Evolutionary conservation across 1,140 invertebrate genomes (phyloP), one percentile per base, ranked within the genome.

Genomic region (Caerostris darwini): DNA sequence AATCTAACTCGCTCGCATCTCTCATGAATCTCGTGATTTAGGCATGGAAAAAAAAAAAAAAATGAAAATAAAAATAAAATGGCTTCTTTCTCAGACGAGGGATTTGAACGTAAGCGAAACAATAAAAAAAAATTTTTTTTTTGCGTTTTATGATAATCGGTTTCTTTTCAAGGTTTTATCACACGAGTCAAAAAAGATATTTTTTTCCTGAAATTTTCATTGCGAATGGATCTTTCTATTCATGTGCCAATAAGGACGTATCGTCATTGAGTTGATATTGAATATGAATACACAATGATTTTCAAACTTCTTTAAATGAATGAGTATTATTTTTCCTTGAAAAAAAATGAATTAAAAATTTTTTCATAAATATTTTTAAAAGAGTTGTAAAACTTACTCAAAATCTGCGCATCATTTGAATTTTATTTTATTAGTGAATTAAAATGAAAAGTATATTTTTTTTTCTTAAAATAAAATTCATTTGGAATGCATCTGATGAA

Each of bases 21-120:
- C 81, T 83, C 81, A 83, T 17, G 81, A 83, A 54, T 14, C 4
- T 83, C 81, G 81, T 83, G 81, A 83, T 83, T 83, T 57, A 14
- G 12, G n/a, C 81, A 53, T 83, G 81, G 34, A 34, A 34, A 34
- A 34, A 34, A 34, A 34, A 34, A 34, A 34, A 34, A 34, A 34
- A 34, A 34, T 34, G 34, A 34, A 34, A 34, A 34, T 34, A 34
- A 34, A 34, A 34, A 34, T 34, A 34, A 83, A 83, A 83, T 54
- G 81, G 53, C 53, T 17, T 3, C n/a, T 8, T 19, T 83, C 81
- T 17, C 69, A 71, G 69, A 71, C 69, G 19, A 10, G 3, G 67
- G 19, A 34, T 71, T 71, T 34, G 34, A 71, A 71, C 10, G 50
- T 71, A 71, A 71, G 10, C 10, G 69, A 34, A 71, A 71, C 69